These are phyloP conservation scores for Pelodytes ibericus DNA, from an alignment of 2,797 vertebrate species.

Conservation along the genomic window DNA sequence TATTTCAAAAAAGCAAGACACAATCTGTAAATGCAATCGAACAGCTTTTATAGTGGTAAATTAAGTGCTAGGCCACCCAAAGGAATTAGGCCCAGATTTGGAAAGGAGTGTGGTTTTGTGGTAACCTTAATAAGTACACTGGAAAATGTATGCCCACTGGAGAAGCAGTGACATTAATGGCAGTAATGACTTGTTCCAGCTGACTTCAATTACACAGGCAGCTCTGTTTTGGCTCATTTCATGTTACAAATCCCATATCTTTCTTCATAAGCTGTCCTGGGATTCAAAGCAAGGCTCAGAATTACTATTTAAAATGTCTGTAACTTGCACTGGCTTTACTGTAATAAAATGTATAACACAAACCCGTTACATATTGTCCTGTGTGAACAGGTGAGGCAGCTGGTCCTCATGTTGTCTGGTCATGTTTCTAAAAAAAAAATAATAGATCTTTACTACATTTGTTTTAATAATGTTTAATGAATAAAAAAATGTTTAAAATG, in stretches of 20 bases:
- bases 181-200: slow-evolving; percentile 49
- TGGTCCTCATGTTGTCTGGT: no score
- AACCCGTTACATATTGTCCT: no score
- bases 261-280: slow-evolving; percentile 39
- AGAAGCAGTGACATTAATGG: slow-evolving; percentile 51
- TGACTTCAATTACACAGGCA: slow-evolving; percentile 56
- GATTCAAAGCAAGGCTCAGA: slow-evolving; percentile 39
- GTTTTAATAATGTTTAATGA: no score
- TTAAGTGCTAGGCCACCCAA: slow-evolving; percentile 48
- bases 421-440: no score
- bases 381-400: no score
- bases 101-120: slow-evolving; percentile 45
- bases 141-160: slow-evolving; percentile 49
- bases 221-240: slow-evolving; percentile 50
- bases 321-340: slow-evolving; percentile 44
- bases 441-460: no score
- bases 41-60: slow-evolving; percentile 48
- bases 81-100: slow-evolving; percentile 45
- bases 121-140: slow-evolving; percentile 51
- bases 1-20: slow-evolving; percentile 23
- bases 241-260: slow-evolving; percentile 53
- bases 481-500: no score
- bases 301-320: slow-evolving; percentile 39
- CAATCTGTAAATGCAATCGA: slow-evolving; percentile 50
- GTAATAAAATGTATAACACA: no score